Base-by-base conservation (phyloP, 2,113 vertebrate species). In the Xenopus borealis region DNA sequence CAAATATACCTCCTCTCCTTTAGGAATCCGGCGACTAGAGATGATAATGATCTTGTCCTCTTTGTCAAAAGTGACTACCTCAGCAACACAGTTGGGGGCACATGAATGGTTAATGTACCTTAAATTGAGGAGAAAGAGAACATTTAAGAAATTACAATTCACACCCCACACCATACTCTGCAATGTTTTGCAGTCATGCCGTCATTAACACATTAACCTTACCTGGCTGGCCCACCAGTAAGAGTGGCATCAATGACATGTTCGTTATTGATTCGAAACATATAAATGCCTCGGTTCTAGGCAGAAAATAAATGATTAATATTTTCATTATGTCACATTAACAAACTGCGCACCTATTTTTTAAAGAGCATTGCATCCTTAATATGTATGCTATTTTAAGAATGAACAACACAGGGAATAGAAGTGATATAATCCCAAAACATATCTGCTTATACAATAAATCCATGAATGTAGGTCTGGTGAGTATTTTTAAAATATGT, bases 41-140 rank as follows among this genome's bases (percentile, higher is more conserved):
- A 99, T 98, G 84, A 99, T 99, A 80, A 99, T 99, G 79, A 99
- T 99, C 86, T 98, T 99, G 86, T 98, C 96, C 85, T 99, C 97
- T 84, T 97, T 98, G 90, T 98, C 96, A 72, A 98, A 99, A 13
- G 96, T 99, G 81, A 98, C 97, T 9, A 99, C 97, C 86, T 99
- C 97, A 0, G 97, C 96, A 58, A 99, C 96, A 44, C 96, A 99
- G 87, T 98, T 98, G 2, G 97, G 97, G 71, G 96, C 96, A 69
- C 96, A 99, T 40, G 97, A 99, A 86, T 98, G 97, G 90, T 98
- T 99, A 83, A 96, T 98, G 68, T 98, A 99, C 83, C 97, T 98
- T 33, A 10, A 69, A 40, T 40, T 40, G 53, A 40, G 53, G 23
- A 27, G 12, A 2, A 65, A 12, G 3, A 23, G 46, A 17, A 9